Evolutionary conservation across 2,888 invertebrate species (phyloP).

Genomic region (Macaria liturata): DNA sequence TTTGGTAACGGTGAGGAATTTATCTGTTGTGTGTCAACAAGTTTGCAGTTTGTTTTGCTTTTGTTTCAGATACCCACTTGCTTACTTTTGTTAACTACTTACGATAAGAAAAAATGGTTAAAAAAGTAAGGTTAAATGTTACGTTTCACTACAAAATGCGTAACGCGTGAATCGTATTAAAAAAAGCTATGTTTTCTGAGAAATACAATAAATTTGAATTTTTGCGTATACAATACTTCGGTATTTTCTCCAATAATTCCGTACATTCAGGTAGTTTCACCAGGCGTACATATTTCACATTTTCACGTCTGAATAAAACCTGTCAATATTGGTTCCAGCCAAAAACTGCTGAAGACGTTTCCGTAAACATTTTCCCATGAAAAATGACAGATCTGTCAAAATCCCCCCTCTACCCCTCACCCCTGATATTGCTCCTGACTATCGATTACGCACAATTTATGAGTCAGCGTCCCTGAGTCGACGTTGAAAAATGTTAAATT

Average conservation of each 20-base stretch:
- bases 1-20: slow-evolving; percentile 10
- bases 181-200: too few species aligned
- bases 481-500: slow-evolving; percentile 42
- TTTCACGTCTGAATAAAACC: not conserved
- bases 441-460: slow-evolving; percentile 44
- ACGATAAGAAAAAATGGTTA: too few species aligned
- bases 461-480: slow-evolving; percentile 33
- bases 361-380: slow-evolving; percentile 16
- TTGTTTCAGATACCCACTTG: too few species aligned
- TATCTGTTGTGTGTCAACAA: not conserved
- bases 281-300: not conserved
- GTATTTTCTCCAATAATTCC: too few species aligned
- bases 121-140: too few species aligned
- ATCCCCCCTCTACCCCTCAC: slow-evolving; percentile 7
- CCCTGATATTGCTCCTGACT: slow-evolving; percentile 23
- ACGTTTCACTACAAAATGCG: too few species aligned
- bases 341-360: slow-evolving; percentile 5
- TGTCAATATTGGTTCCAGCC: not conserved
- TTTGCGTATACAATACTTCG: too few species aligned
- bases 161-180: too few species aligned
- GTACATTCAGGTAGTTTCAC: not conserved
- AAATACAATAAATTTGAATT: too few species aligned
- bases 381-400: slow-evolving; percentile 21
- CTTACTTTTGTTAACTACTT: too few species aligned
- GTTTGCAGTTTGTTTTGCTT: too few species aligned